A percentile compares a stretch with the other conserved stretches of the same genome.
These are phyloP conservation scores for Archips xylosteana DNA, from an alignment of 2,888 invertebrate genomes.

Conservation along the genomic window DNA sequence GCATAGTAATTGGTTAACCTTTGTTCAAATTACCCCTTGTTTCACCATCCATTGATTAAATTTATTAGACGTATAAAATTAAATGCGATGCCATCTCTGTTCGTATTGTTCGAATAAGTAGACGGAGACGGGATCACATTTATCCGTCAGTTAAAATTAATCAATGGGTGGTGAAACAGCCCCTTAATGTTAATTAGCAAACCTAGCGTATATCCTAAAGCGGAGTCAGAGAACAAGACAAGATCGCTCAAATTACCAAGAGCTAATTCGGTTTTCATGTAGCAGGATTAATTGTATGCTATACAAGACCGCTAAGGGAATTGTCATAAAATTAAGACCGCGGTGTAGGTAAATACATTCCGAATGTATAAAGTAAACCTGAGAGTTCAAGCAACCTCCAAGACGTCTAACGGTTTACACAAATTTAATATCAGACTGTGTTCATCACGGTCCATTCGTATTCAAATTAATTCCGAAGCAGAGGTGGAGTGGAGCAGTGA, in stretches of 20 bases:
- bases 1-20: too few relatives aligned
- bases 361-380: slow-evolving; percentile 24
- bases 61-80: too few relatives aligned
- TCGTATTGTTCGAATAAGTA: too few relatives aligned
- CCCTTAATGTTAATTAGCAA: background rate
- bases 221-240: background rate
- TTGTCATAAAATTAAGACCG: slow-evolving; percentile 32
- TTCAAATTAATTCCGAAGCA: slow-evolving; percentile 62
- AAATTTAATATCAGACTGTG: slow-evolving; percentile 66
- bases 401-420: slow-evolving; percentile 54
- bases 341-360: slow-evolving; percentile 19
- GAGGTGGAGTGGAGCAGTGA: slow-evolving; percentile 39
- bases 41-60: too few relatives aligned
- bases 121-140: too few relatives aligned
- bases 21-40: too few relatives aligned
- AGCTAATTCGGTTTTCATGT: slow-evolving; percentile 20
- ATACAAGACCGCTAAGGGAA: slow-evolving; percentile 16
- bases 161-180: too few relatives aligned
- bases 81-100: too few relatives aligned
- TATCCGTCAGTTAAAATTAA: too few relatives aligned
- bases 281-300: slow-evolving; percentile 30
- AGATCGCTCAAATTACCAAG: background rate
- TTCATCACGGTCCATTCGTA: slow-evolving; percentile 69
- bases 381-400: slow-evolving; percentile 41
- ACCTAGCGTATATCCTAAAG: background rate